These are phyloP conservation scores for Lamprotornis superbus DNA, from an alignment of 2,113 vertebrate genomes.

Conservation along the genomic window DNA sequence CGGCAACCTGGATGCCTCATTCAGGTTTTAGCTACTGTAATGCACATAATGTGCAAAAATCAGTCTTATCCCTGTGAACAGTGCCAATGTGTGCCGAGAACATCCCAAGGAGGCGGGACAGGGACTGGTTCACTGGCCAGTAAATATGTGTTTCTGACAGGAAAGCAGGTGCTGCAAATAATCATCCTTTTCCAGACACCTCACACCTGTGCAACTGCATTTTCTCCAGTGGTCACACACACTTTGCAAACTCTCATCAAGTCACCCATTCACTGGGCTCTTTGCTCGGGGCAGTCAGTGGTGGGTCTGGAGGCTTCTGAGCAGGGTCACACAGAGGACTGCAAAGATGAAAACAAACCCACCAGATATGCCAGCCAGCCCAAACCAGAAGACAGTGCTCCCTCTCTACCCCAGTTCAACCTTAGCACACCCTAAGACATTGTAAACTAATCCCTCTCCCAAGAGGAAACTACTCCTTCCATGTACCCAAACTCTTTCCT, in stretches of 20 bases:
- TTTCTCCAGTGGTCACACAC: neutral
- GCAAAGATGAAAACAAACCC: neutral
- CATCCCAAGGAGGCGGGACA: neutral
- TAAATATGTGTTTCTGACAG: neutral
- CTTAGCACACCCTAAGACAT: neutral
- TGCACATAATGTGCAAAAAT: neutral
- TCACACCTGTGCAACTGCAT: neutral
- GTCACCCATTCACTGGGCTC: neutral
- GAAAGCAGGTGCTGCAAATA: neutral
- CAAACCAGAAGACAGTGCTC: neutral
- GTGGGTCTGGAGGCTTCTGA: neutral
- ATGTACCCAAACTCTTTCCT: neutral
- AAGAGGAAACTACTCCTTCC: neutral
- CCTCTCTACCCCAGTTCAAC: neutral
- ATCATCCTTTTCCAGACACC: neutral
- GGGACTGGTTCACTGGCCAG: neutral
- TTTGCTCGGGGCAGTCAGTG: neutral
- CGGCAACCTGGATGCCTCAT: neutral
- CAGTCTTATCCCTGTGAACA: neutral
- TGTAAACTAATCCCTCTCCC: neutral
- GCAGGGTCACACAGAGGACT: neutral
- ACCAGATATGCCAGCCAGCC: rapidly evolving
- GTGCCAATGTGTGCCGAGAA: rapidly evolving
- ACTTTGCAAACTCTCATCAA: neutral
- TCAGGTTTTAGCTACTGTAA: neutral